These are phyloP conservation scores for Samia ricini DNA, from an alignment of 1,140 invertebrate species.

Conservation along the genomic window DNA sequence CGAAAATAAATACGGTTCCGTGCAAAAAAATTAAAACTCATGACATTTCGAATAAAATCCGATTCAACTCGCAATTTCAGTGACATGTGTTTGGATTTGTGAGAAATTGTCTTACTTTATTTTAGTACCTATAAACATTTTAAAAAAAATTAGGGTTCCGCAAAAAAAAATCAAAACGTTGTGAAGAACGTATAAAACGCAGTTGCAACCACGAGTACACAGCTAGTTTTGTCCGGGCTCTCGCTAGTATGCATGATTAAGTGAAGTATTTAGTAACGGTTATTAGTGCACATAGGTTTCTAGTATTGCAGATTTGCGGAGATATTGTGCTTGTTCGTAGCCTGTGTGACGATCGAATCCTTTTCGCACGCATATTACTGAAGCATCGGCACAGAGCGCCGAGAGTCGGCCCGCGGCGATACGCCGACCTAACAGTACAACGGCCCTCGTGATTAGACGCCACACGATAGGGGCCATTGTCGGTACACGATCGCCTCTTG, in stretches of 20 bases:
- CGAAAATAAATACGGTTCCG: too few species aligned
- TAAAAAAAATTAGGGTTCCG: too few species aligned
- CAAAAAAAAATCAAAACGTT: too few species aligned
- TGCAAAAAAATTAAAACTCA: too few species aligned
- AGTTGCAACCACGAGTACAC: too few species aligned
- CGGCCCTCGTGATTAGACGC: slow-evolving; percentile 68
- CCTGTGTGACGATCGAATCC: slow-evolving; percentile 55
- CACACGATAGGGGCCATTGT: slow-evolving; percentile 73
- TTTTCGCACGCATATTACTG: slow-evolving; percentile 73
- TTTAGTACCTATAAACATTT: too few species aligned
- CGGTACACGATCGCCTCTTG: slow-evolving; percentile 69
- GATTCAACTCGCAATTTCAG: too few species aligned
- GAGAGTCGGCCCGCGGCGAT: slow-evolving; percentile 22
- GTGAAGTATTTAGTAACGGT: slow-evolving; percentile 26
- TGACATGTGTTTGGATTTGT: too few species aligned
- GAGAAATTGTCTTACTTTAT: too few species aligned
- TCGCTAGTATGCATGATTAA: slow-evolving; percentile 15
- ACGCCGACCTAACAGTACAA: slow-evolving; percentile 65
- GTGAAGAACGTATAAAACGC: too few species aligned
- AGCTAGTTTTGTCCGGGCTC: too few species aligned
- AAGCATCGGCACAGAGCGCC: slow-evolving; percentile 12
- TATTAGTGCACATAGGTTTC: slow-evolving; percentile 41
- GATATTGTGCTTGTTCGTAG: slow-evolving; percentile 22
- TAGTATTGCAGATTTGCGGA: slow-evolving; percentile 31
- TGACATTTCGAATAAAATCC: too few species aligned